phyloP scores from a whole-genome alignment of 2,113 vertebrate species.

The Empidonax traillii region DNA sequence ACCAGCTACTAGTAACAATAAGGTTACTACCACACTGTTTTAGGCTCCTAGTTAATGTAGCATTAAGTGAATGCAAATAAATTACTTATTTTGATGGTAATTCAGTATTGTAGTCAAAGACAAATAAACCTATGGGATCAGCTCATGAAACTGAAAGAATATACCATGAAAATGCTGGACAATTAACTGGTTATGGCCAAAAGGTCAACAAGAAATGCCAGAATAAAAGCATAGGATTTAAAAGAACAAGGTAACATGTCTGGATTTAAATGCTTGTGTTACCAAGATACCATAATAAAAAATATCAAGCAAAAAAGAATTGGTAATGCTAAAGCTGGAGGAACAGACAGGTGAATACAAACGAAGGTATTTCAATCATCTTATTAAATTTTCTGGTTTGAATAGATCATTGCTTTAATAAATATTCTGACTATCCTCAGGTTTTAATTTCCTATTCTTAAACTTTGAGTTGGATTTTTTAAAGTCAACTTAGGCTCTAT shows the following conservation, averaged over 20 bases:
- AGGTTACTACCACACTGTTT: background rate
- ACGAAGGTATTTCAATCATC: background rate
- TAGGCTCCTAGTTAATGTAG: background rate
- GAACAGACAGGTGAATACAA: background rate
- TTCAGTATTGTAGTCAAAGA: background rate
- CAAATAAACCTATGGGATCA: background rate
- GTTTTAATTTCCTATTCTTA: conserved; percentile 3
- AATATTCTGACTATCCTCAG: background rate
- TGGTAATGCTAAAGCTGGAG: background rate
- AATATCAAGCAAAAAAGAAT: background rate
- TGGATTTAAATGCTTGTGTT: background rate
- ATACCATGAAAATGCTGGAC: background rate
- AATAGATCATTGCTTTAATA: conserved; percentile 6
- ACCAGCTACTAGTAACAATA: background rate
- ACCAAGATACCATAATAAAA: background rate
- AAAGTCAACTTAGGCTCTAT: background rate
- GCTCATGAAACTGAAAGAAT: background rate
- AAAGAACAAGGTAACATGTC: background rate
- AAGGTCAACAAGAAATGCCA: background rate
- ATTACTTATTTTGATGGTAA: background rate
- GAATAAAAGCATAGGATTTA: background rate
- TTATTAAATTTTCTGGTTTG: background rate
- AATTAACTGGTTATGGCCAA: background rate
- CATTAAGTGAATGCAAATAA: background rate
- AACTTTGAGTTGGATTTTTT: background rate